Evolutionary conservation across 2,888 invertebrate genomes (phyloP), one percentile per base, ranked within the genome.

Genomic region (Labia minor): DNA sequence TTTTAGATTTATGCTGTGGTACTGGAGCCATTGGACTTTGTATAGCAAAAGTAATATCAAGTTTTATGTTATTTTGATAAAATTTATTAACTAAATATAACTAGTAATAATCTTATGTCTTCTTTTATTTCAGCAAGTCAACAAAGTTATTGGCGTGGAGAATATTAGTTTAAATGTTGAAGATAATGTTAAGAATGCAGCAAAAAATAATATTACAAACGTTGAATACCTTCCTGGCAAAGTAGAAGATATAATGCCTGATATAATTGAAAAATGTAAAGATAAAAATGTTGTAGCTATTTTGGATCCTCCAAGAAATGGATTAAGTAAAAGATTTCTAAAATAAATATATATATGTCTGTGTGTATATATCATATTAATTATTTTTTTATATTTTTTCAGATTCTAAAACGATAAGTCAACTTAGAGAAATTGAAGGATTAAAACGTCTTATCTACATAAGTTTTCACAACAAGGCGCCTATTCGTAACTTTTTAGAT

Each of bases 1-100:
- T 86, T 2, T 74, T 85, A 11, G 86, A 86, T 74, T 78, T 86
- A 37, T 86, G 86, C 73, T 86, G 85, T 75, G 86, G 86, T 10
- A 85, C 85, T 16, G 86, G 86, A 62, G 80, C 81, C 11, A 81
- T 83, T 70, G 81, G 82, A 1, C 72, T 81, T 26, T 77, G 76
- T 65, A 71, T 82, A 62, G 78, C 81, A 3, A 73, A 75, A 68
- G 75, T 75, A 64, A 70, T 68, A 67, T 11, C 49, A 49, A 49
- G 14, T 10, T 16, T n/a, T n/a, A n/a, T n/a, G n/a, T n/a, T n/a
- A n/a, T n/a, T n/a, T n/a, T n/a, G n/a, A n/a, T n/a, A n/a, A n/a
- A n/a, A n/a, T n/a, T n/a, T n/a, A n/a, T n/a, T n/a, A n/a, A n/a
- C n/a, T n/a, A n/a, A n/a, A n/a, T n/a, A n/a, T n/a, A n/a, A n/a